These are phyloP conservation scores for Anableps anableps DNA, from an alignment of 2,797 vertebrate genomes.

Conservation along the genomic window DNA sequence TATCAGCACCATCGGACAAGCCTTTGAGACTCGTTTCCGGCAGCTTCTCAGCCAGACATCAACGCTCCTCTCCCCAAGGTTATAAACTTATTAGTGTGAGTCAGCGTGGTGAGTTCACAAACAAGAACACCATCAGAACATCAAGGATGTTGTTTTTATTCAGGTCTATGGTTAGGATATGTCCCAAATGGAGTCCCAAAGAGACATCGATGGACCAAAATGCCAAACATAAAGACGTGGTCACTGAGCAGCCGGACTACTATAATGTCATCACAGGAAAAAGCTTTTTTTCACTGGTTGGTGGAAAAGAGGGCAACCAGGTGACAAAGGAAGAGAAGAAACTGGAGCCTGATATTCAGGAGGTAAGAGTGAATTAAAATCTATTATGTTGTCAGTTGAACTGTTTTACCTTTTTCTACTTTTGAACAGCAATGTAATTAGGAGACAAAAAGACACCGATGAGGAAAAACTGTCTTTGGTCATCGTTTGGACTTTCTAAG, in stretches of 20 bases:
- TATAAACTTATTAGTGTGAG: slow-evolving; percentile 32
- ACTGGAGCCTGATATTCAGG: slow-evolving; percentile 59
- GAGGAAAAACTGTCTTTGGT: background rate
- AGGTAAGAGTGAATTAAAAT: slow-evolving; percentile 39
- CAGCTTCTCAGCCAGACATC: slow-evolving; percentile 89
- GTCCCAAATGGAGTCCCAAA: slow-evolving; percentile 44
- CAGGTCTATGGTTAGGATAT: slow-evolving; percentile 55
- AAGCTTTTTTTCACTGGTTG: slow-evolving; percentile 71
- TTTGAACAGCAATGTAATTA: background rate
- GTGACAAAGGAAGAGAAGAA: slow-evolving; percentile 66
- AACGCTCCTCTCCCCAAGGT: slow-evolving; percentile 81
- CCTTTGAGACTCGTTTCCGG: slow-evolving; percentile 91
- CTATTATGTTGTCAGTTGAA: background rate
- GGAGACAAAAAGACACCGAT: background rate
- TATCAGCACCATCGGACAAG: slow-evolving; percentile 91
- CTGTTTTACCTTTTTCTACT: background rate
- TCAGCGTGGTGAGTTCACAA: background rate
- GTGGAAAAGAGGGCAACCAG: slow-evolving; percentile 79
- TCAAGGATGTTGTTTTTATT: slow-evolving; percentile 2
- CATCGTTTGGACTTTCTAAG: background rate
- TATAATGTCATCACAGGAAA: slow-evolving; percentile 89
- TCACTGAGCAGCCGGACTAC: slow-evolving; percentile 74
- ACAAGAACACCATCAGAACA: slow-evolving; percentile 4
- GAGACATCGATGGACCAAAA: slow-evolving; percentile 59
- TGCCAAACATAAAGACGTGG: slow-evolving; percentile 47